Evolutionary conservation across 2,888 invertebrate genomes (phyloP), one percentile per base, ranked within the genome.

Genomic region (Aspidiotus rigidus): DNA sequence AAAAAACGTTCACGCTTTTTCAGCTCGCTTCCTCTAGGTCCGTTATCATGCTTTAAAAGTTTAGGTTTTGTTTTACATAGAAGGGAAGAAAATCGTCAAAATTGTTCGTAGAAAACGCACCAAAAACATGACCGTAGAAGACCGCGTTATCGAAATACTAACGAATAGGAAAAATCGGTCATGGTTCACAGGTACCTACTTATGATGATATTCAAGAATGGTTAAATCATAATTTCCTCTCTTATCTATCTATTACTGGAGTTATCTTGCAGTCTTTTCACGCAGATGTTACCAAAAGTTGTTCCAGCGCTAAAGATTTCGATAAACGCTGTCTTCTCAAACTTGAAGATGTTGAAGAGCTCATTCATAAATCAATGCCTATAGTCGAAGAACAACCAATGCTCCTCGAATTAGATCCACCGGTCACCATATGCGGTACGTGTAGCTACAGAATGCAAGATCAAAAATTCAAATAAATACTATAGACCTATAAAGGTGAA

Each of bases 331-430:
- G 67, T 60, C 67, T 67, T n/a, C 49, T 67, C 7, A 53, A 57
- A n/a, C 28, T 59, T 40, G 39, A 67, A n/a, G 67, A 67, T 44
- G 49, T 67, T 17, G 13, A 44, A 7, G 7, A 10, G 60, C n/a
- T 67, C 15, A 67, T 67, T n/a, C 42, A 59, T 7, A 59, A 60
- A 49, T 42, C 59, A 13, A 49, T 15, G 16, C 15, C 59, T 0
- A 49, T 67, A 11, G 17, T 44, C 9, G 44, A 60, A 60, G 28
- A 16, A 15, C 67, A 67, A 44, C 67, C 67, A 8, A 67, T 67
- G 62, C 44, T 69, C 11, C 49, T 69, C 13, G 69, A 69, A n/a
- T 53, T 69, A 28, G 28, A 7, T n/a, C 69, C 69, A 15, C 69
- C 69, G 11, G 7, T 69, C 8, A 69, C 54, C 44, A 44, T 69